A percentile compares a stretch with the other conserved stretches of the same genome.
Conservation (phyloP, 2,797 vertebrate genomes). For the Cirrhinus mrigala region DNA sequence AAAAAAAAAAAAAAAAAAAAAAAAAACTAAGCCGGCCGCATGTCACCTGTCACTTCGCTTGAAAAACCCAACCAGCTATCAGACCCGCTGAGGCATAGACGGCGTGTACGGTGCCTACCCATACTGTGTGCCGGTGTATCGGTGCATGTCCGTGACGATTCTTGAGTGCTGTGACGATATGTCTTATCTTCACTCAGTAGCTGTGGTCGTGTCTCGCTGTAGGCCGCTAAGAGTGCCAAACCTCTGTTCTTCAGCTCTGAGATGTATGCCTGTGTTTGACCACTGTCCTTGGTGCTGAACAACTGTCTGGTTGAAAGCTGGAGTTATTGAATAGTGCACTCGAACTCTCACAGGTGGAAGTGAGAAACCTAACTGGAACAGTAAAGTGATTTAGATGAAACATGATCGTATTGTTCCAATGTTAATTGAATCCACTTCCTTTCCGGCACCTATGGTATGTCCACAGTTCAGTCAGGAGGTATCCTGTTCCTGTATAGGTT, state of each 20-base stretch:
- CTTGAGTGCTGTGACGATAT: slow-evolving; percentile 14
- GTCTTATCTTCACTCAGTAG: slow-evolving; percentile 10
- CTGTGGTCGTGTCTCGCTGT: neutral
- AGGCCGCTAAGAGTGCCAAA: neutral
- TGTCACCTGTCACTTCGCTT: slow-evolving; percentile 36
- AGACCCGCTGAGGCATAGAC: slow-evolving; percentile 37
- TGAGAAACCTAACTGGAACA: neutral
- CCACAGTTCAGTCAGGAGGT: neutral
- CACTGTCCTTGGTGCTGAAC: slow-evolving; percentile 43
- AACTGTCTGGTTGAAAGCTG: neutral
- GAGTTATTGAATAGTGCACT: neutral
- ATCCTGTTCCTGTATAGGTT: neutral
- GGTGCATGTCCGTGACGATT: slow-evolving; percentile 24
- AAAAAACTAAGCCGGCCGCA: slow-evolving; percentile 2
- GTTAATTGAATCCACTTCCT: neutral
- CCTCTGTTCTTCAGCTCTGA: neutral
- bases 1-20: slow-evolving; percentile 25
- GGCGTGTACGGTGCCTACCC: neutral
- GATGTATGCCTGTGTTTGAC: neutral
- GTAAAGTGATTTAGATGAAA: neutral
- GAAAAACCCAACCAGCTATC: slow-evolving; percentile 11
- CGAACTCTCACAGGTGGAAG: slow-evolving; percentile 15
- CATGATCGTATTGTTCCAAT: neutral
- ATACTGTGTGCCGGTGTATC: slow-evolving; percentile 14
- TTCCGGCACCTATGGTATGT: neutral